A percentile compares a stretch with the other conserved stretches of the same genome.
Evolutionary conservation across 2,888 invertebrate genomes (phyloP).

Genomic region (Drosophila testacea): DNA sequence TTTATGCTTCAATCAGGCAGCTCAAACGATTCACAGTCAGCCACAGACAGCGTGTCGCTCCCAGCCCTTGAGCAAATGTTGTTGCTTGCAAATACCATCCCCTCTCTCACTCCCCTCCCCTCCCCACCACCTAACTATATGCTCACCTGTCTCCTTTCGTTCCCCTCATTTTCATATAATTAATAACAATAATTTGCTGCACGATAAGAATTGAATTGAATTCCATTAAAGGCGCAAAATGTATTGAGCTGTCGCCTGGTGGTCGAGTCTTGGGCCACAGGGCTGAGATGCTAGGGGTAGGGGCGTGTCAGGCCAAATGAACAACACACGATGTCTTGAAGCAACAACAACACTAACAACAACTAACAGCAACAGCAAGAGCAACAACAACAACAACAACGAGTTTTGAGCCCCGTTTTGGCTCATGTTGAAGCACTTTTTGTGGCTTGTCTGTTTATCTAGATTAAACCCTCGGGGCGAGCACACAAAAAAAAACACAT

Average conservation of each 20-base stretch:
- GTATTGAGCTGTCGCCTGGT: conserved; percentile 68
- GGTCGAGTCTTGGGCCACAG: conserved; percentile 31
- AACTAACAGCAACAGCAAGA: conserved; percentile 20
- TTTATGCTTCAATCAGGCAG: conserved; percentile 66
- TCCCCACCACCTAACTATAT: neutral
- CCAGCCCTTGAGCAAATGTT: conserved; percentile 75
- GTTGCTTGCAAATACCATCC: conserved; percentile 3
- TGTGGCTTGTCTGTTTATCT: conserved; percentile 70
- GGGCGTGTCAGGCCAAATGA: conserved; percentile 56
- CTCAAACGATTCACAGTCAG: conserved; percentile 42
- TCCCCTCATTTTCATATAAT: conserved; percentile 69
- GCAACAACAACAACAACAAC: conserved; percentile 32
- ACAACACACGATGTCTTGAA: conserved; percentile 63
- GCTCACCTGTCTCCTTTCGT: conserved; percentile 4
- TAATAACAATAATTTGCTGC: conserved; percentile 82
- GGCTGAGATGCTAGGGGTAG: conserved; percentile 41
- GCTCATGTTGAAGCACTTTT: conserved; percentile 65
- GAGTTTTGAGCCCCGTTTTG: conserved; percentile 55
- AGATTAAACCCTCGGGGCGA: conserved; percentile 76
- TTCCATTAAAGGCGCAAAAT: conserved; percentile 81
- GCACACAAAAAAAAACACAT: conserved; percentile 36
- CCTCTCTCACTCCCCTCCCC: neutral
- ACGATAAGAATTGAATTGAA: conserved; percentile 82
- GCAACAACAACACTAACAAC: conserved; percentile 26
- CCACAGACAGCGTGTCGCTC: conserved; percentile 79